A percentile compares a stretch with the other conserved stretches of the same genome.
phyloP scores from a whole-genome alignment of 2,888 invertebrate genomes.

The Agonopterix alstromeriana region DNA sequence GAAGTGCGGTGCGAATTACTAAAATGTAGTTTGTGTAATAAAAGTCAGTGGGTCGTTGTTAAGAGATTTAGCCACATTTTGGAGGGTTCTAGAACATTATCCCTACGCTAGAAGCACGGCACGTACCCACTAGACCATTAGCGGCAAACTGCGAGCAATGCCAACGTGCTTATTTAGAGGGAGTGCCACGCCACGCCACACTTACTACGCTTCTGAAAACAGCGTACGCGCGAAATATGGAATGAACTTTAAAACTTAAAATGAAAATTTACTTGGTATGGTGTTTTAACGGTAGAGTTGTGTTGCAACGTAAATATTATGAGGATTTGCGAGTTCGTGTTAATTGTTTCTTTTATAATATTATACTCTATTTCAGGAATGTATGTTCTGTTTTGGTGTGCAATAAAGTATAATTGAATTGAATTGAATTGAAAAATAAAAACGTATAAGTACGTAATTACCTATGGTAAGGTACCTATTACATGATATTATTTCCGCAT shows the following conservation, averaged over 20 bases:
- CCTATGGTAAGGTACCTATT: too few species aligned
- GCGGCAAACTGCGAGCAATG: constrained; percentile 24
- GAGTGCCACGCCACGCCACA: constrained; percentile 14
- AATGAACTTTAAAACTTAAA: neutral
- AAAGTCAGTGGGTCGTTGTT: constrained; percentile 12
- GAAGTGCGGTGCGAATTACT: neutral
- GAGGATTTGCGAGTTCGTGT: too few species aligned
- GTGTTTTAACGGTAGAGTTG: too few species aligned
- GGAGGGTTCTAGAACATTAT: constrained; percentile 19
- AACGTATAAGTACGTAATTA: too few species aligned
- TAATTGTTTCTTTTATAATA: too few species aligned
- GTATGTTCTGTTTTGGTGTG: too few species aligned
- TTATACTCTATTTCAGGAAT: too few species aligned
- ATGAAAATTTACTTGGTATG: too few species aligned
- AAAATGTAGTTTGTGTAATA: constrained; percentile 11
- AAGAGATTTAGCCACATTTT: constrained; percentile 22
- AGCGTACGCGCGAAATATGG: constrained; percentile 7
- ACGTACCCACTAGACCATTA: constrained; percentile 34
- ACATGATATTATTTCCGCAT: too few species aligned
- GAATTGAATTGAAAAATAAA: too few species aligned
- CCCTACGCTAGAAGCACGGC: constrained; percentile 16
- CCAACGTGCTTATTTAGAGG: constrained; percentile 24
- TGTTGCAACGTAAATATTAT: too few species aligned
- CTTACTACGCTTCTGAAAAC: constrained; percentile 5
- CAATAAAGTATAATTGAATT: too few species aligned